phyloP scores from a whole-genome alignment of 2,888 invertebrate genomes.

The Prosapia bicincta region DNA sequence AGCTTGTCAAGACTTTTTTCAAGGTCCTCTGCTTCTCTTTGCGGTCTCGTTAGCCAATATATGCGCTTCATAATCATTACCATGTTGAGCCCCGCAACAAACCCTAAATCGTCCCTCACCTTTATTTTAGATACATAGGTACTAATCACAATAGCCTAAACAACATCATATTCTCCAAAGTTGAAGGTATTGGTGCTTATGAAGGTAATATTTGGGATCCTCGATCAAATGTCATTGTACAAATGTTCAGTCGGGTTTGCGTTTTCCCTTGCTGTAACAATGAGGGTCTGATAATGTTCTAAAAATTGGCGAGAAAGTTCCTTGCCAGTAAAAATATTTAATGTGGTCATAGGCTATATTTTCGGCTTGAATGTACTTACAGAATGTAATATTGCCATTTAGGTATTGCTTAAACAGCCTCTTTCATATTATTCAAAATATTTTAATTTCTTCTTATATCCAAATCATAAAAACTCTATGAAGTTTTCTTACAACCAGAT shows the following conservation, averaged over 20 bases:
- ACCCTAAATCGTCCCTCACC: not conserved
- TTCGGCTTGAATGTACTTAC: not conserved
- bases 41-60: not conserved
- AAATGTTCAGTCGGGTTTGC: conserved; percentile 7
- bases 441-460: conserved; percentile 17
- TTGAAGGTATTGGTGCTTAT: conserved; percentile 11
- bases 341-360: conserved; percentile 8
- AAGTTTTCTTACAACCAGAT: conserved; percentile 8
- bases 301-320: conserved; percentile 4
- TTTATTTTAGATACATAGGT: conserved; percentile 8
- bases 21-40: not conserved
- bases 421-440: conserved; percentile 5
- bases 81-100: conserved; percentile 3
- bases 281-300: not conserved
- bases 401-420: conserved; percentile 3
- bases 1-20: not conserved
- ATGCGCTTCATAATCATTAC: not conserved
- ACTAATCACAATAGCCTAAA: conserved; percentile 7
- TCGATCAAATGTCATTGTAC: conserved; percentile 11
- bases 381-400: not conserved
- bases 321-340: not conserved
- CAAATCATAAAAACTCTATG: conserved; percentile 15
- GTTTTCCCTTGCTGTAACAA: conserved; percentile 8
- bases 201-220: conserved; percentile 24
- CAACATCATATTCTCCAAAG: conserved; percentile 21